These are phyloP conservation scores for Barypeithes pellucidus DNA, from an alignment of 2,888 invertebrate genomes.

Conservation along the genomic window DNA sequence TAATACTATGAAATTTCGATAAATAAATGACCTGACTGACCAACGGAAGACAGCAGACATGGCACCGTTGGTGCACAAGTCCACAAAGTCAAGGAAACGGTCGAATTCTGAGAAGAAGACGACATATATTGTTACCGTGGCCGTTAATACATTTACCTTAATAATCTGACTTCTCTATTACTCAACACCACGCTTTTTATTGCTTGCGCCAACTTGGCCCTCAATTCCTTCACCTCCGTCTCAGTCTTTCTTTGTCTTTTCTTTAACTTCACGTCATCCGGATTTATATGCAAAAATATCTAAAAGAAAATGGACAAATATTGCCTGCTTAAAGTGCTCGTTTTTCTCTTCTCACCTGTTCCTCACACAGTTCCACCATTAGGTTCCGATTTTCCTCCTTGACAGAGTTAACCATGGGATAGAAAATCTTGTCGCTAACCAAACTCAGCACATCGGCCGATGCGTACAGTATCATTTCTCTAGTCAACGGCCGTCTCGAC, in stretches of 20 bases:
- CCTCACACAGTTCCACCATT: conserved; percentile 89
- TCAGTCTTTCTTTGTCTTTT: conserved; percentile 93
- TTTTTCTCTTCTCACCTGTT: conserved; percentile 75
- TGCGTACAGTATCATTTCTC: conserved; percentile 94
- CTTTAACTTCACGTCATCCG: conserved; percentile 87
- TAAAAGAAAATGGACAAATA: conserved; percentile 45
- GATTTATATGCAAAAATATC: conserved; percentile 87
- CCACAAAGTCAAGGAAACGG: too few species aligned
- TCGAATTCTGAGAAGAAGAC: too few species aligned
- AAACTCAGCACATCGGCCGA: conserved; percentile 91
- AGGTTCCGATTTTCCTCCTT: conserved; percentile 81
- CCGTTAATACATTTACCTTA: conserved; percentile 73
- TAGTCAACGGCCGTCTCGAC: conserved; percentile 89
- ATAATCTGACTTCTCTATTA: conserved; percentile 90
- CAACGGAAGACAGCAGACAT: too few species aligned
- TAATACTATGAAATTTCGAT: too few species aligned
- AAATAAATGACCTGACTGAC: too few species aligned
- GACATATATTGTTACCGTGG: too few species aligned
- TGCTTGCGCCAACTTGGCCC: conserved; percentile 85
- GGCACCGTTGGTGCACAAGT: too few species aligned
- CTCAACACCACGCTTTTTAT: conserved; percentile 91
- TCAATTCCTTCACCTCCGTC: conserved; percentile 90
- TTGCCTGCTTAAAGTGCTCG: neutral
- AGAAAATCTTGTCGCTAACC: conserved; percentile 89
- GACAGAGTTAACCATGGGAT: conserved; percentile 81